These are phyloP conservation scores for Synanthedon myopaeformis DNA, from an alignment of 2,888 invertebrate species.

Conservation along the genomic window DNA sequence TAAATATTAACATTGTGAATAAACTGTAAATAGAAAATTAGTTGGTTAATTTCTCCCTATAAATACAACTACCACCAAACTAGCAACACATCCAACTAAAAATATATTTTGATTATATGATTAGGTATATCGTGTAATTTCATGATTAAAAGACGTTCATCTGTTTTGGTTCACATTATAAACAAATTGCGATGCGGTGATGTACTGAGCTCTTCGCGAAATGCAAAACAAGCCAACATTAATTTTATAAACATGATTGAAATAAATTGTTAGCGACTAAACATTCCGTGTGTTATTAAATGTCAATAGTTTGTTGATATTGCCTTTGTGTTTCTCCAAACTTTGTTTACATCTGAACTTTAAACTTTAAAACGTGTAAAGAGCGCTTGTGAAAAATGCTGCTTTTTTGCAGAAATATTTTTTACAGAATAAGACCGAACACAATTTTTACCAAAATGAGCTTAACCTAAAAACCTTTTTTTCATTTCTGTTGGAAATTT, in stretches of 20 bases:
- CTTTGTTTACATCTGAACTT: constrained; percentile 14
- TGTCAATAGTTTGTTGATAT: constrained; percentile 18
- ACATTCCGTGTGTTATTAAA: constrained; percentile 23
- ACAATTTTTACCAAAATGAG: no score
- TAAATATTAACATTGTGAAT: no score
- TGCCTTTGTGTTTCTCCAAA: no score
- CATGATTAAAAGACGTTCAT: no score
- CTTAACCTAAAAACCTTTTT: no score
- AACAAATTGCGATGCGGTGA: constrained; percentile 33
- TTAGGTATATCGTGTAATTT: constrained; percentile 14
- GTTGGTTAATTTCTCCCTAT: no score
- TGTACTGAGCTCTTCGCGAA: constrained; percentile 30
- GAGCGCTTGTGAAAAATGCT: not conserved
- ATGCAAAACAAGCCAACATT: constrained; percentile 40
- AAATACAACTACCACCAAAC: no score
- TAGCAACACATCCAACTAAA: no score
- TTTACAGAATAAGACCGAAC: no score
- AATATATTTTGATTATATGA: constrained; percentile 3
- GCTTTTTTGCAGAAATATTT: no score
- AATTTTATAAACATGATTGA: constrained; percentile 32
- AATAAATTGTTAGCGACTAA: constrained; percentile 22
- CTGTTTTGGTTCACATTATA: constrained; percentile 32
- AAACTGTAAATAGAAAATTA: no score
- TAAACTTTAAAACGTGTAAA: constrained; percentile 11
- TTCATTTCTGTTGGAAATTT: no score